Percentiles rank a stretch among this genome's conserved stretches.
These are phyloP conservation scores for Yponomeuta cagnagella DNA, from an alignment of 2,888 invertebrate species.

Conservation along the genomic window DNA sequence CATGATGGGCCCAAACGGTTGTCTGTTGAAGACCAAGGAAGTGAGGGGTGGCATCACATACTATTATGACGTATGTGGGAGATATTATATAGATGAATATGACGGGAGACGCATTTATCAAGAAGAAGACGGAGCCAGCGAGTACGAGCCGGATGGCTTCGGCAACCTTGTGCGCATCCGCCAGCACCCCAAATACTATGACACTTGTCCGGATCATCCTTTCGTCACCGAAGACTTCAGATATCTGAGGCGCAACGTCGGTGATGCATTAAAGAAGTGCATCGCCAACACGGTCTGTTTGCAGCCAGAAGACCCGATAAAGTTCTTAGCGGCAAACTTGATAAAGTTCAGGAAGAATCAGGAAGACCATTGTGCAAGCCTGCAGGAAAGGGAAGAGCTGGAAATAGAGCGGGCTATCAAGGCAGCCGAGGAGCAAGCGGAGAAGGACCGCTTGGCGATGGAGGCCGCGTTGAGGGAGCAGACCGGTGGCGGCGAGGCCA, in stretches of 20 bases:
- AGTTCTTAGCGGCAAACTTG: constrained; percentile 49
- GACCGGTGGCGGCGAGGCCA: constrained; percentile 61
- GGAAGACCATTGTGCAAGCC: constrained; percentile 47
- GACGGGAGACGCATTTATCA: constrained; percentile 62
- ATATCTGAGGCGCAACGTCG: constrained; percentile 56
- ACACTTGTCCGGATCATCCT: constrained; percentile 54
- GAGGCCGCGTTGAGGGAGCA: constrained; percentile 42
- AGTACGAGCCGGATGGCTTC: constrained; percentile 66
- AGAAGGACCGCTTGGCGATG: constrained; percentile 46
- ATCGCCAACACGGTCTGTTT: constrained; percentile 56
- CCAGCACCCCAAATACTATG: constrained; percentile 50
- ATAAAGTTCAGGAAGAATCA: constrained; percentile 57
- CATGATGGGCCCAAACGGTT: constrained; percentile 58
- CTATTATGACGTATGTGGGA: constrained; percentile 61
- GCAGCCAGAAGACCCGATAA: constrained; percentile 64
- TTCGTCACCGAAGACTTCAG: constrained; percentile 60
- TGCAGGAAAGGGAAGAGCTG: constrained; percentile 48
- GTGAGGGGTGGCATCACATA: constrained; percentile 49
- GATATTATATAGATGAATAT: constrained; percentile 53
- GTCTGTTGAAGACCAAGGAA: constrained; percentile 57
- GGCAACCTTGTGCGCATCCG: constrained; percentile 66
- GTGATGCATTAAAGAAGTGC: constrained; percentile 53
- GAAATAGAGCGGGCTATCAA: constrained; percentile 46
- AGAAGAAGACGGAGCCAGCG: constrained; percentile 52
- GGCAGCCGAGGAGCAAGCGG: constrained; percentile 50